Base-by-base conservation (phyloP, 2,113 vertebrate species). In the Deroptyus accipitrinus region DNA sequence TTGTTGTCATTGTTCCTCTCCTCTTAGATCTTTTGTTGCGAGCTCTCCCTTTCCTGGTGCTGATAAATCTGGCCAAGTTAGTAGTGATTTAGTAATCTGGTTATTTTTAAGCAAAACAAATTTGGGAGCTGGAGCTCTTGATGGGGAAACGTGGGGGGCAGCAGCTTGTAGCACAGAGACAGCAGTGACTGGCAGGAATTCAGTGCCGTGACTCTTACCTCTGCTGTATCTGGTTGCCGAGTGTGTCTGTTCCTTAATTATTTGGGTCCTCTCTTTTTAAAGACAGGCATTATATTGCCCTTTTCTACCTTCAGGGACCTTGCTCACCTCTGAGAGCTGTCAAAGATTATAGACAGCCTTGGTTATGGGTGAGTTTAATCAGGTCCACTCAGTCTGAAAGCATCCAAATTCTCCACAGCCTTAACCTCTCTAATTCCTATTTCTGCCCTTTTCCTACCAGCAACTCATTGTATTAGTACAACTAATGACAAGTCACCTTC, bases 401-500 rank as follows among this genome's bases (percentile, higher is more conserved):
- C 70, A 55, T 74, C 54, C 79, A 85, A 87, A 61, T 62, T 75
- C 44, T 82, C 61, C 51, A 70, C 0, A 0, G 70, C 78, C 27
- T 95, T 94, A 92, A 92, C 83, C 39, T 94, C 74, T 84, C 86
- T 78, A 70, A 25, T 67, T 85, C 35, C 86, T 81, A 3, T 94
- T 90, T 82, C 86, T 96, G 88, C 83, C 83, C 74, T 94, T 90
- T 92, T 74, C 79, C 70, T 88, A 82, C 49, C 33, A 78, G 83
- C 61, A 85, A 1, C 77, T 87, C 44, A 44, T 95, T 82, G 48
- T 69, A 25, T 92, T 90, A 94, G 74, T 30, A 52, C 55, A 78
- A 20, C 31, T 95, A 70, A 90, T 75, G 79, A 66, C 89, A 84
- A 44, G 74, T 94, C 86, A 94, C 94, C 89, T 94, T 85, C 83